These are phyloP conservation scores for Aspidiotus destructor DNA, from an alignment of 2,888 invertebrate genomes.

Conservation along the genomic window DNA sequence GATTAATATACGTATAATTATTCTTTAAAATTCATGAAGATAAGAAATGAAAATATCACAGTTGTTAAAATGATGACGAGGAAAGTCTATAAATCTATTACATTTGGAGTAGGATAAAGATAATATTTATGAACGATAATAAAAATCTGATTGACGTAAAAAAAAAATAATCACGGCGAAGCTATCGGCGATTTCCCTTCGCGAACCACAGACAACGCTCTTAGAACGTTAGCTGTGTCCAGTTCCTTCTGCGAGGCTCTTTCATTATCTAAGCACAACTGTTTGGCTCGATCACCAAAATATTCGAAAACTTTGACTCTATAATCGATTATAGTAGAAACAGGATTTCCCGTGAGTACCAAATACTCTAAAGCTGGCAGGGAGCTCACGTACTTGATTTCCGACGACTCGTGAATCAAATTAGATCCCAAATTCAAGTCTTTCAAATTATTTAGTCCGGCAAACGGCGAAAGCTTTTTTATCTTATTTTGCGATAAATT, in stretches of 20 bases:
- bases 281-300: constrained; percentile 70
- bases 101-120: too few species aligned
- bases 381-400: constrained; percentile 66
- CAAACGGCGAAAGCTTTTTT: constrained; percentile 58
- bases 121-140: too few species aligned
- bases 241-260: constrained; percentile 76
- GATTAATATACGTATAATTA: too few species aligned
- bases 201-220: constrained; percentile 71
- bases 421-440: constrained; percentile 81
- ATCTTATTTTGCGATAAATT: constrained; percentile 79
- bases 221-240: constrained; percentile 81
- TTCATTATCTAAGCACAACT: constrained; percentile 80
- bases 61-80: too few species aligned
- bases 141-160: background rate
- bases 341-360: constrained; percentile 79
- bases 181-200: constrained; percentile 50
- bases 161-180: background rate
- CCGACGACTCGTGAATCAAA: constrained; percentile 65
- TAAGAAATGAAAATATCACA: too few species aligned
- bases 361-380: constrained; percentile 80
- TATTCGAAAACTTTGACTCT: constrained; percentile 79
- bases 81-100: too few species aligned
- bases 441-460: constrained; percentile 75
- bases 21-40: too few species aligned
- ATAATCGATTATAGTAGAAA: constrained; percentile 78